Evolutionary conservation across 2,113 vertebrate genomes (phyloP), one percentile per base, ranked within the genome.

Genomic region (Petrocephalus zakoni): DNA sequence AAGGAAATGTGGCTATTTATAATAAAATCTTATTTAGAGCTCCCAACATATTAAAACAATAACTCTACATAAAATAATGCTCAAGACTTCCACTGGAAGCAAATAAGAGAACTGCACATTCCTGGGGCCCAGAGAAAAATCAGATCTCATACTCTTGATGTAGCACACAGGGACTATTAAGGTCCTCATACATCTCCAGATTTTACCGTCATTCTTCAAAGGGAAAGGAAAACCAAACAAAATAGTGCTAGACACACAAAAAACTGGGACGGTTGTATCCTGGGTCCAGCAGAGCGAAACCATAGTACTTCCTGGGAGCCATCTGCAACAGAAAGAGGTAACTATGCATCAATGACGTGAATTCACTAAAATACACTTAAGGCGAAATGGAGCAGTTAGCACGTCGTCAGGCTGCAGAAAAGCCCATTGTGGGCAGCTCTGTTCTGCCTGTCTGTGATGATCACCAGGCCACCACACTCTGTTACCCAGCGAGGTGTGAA

Each of bases 271-370:
- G 58, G 52, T 22, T 47, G 2, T 22, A 72, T 88, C 88, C 61
- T 72, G 37, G 22, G 34, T 52, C 90, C 87, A 22, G 75, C 22
- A 5, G 92, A 92, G 46, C n/a, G 90, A 89, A 91, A 89, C 92
- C 91, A 92, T 78, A 49, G 90, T 37, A 92, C 92, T 84, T 93
- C 93, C 90, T 92, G 87, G 0, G 92, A 89, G 21, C 93, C 92
- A 61, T 93, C 93, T 93, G 88, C 34, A 91, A 90, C 49, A 83
- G 85, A 87, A 87, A 72, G 17, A 88, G 56, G 72, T 75, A 89
- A 49, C 47, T 56, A 61, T 83, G 46, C 29, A 56, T 49, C 22
- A 19, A 85, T 68, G 4, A 68, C 21, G 85, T 13, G 52, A 46
- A 37, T 46, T 21, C 47, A 78, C 72, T 78, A 42, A 78, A 78